Base-by-base conservation (phyloP, 2,888 invertebrate genomes). In the Galeopsomyia nigrocyanea region DNA sequence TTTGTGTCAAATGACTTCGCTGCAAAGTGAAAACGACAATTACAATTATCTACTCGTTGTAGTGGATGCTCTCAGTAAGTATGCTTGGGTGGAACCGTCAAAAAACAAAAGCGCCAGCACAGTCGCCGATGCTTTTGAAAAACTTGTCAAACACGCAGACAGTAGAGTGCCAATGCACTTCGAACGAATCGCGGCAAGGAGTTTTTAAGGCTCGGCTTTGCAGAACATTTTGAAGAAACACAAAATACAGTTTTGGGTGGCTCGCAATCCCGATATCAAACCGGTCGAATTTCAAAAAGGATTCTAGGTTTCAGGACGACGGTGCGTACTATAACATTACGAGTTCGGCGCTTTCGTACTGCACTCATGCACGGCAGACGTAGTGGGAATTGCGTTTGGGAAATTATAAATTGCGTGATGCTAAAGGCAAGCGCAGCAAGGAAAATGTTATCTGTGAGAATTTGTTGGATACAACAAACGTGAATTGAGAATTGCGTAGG, bases 151-250 rank as follows among this genome's bases (percentile, higher is more conserved):
- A 21, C 21, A 71, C 9, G 63, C 55, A 22, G 39, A 67, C 3
- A 60, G 57, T 9, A 16, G 71, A 3, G 1, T 39, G 13, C 77
- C 75, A 0, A 62, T 77, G 53, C 16, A 7, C 62, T 77, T 17
- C 79, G 80, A 53, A 75, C 78, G 1, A 80, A 81, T 61, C 75
- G 70, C 39, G 80, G 80, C 1, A 78, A 76, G 73, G 79, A 81
- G 63, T 81, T 80, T 73, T 63, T 76, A 1, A 77, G 74, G 50
- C n/a, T 56, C 22, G 14, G 46, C 47, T 9, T 74, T 78, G 39
- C 75, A 71, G 63, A 46, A 51, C 1, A 60, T 61, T 17, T 19
- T 75, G 19, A 17, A 50, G 22, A 49, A 55, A 61, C 17, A 51
- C 0, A 51, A 68, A 6, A 77, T 78, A 14, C 17, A 50, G 22